Conservation (phyloP, 2,888 invertebrate species). For the Acronicta leporina region DNA sequence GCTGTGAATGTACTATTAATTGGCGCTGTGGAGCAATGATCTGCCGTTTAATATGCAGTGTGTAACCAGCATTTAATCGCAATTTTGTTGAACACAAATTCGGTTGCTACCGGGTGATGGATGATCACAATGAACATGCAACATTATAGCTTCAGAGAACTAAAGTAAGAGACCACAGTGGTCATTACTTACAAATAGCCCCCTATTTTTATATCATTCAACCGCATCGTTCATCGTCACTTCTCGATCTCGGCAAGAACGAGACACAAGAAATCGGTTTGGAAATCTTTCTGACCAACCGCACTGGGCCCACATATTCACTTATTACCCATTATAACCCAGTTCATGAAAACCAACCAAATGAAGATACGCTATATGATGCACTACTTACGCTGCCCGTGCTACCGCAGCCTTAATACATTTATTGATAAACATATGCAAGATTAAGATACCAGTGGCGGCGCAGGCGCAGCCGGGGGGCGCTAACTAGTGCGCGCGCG, state of each 20-base stretch:
- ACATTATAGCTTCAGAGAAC: background rate
- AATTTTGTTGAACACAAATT: background rate
- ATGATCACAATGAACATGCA: no score
- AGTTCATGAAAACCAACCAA: no score
- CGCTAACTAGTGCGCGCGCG: background rate
- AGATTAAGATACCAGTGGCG: slow-evolving; percentile 30
- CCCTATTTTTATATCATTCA: background rate
- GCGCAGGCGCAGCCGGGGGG: slow-evolving; percentile 9
- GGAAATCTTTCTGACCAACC: no score
- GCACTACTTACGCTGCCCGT: background rate
- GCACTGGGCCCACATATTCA: no score
- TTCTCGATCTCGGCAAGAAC: no score
- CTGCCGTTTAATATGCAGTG: no score
- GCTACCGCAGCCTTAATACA: slow-evolving; percentile 5
- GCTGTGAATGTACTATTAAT: slow-evolving; percentile 22
- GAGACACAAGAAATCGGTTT: no score
- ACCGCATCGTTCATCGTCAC: background rate
- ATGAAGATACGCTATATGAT: background rate
- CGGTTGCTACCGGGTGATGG: background rate
- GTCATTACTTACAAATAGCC: background rate
- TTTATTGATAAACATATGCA: slow-evolving; percentile 50
- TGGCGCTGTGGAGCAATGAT: slow-evolving; percentile 2
- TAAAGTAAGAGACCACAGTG: background rate
- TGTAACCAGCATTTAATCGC: background rate
- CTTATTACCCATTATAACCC: no score